phyloP scores from a whole-genome alignment of 2,797 vertebrate genomes.

The Danionella dracula region DNA sequence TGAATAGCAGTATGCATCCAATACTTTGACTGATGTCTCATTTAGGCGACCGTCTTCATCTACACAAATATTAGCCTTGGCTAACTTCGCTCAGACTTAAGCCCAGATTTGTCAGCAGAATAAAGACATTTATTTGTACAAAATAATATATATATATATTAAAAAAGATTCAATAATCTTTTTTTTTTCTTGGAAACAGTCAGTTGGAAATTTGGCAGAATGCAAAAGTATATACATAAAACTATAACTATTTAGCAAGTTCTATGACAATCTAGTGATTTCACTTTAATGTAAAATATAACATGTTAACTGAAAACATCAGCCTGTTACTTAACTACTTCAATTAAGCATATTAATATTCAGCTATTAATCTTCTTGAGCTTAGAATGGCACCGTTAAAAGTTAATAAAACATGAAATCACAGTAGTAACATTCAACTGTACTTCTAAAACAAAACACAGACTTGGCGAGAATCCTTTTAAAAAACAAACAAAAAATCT shows the following conservation, averaged over 20 bases:
- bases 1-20: slow-evolving; percentile 30
- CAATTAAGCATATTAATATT: no score
- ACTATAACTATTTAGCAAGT: no score
- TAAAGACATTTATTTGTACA: slow-evolving; percentile 31
- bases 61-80: slow-evolving; percentile 42
- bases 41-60: slow-evolving; percentile 37
- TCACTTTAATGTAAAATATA: no score
- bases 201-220: slow-evolving; percentile 2
- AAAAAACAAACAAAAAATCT: not conserved
- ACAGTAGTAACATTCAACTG: no score
- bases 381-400: no score
- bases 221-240: no score
- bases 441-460: not conserved
- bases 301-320: no score
- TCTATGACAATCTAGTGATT: no score
- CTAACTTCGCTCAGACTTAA: not conserved
- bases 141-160: slow-evolving; percentile 11
- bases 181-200: slow-evolving; percentile 21
- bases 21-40: slow-evolving; percentile 27
- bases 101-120: slow-evolving; percentile 31
- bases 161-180: slow-evolving; percentile 3
- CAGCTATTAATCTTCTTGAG: no score
- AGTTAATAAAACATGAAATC: no score
- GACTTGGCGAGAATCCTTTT: not conserved
- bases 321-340: no score